Evolutionary conservation across 2,113 vertebrate genomes (phyloP).

Genomic region (Hirundichthys speculiger): DNA sequence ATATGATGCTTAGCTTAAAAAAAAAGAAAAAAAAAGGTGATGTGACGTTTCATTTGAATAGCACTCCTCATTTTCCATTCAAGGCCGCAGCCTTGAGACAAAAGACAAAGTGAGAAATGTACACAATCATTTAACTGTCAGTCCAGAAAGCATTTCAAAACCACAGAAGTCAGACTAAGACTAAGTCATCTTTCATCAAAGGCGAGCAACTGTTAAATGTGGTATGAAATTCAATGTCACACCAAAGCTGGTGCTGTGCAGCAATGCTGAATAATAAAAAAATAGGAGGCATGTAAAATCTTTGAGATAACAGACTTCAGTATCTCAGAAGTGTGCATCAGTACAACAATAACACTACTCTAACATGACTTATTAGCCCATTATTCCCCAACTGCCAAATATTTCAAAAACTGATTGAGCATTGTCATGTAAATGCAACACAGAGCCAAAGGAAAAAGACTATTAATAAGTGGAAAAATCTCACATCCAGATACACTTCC

Average conservation of each 20-base stretch:
- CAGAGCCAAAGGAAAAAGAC: constrained; percentile 13
- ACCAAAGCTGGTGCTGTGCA: constrained; percentile 29
- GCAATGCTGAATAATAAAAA: constrained; percentile 4
- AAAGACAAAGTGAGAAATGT: constrained; percentile 40
- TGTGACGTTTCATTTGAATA: constrained; percentile 50
- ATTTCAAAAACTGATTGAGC: constrained; percentile 1
- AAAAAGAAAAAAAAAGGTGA: constrained; percentile 26
- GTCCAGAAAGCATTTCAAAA: constrained; percentile 19
- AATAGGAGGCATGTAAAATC: constrained; percentile 22
- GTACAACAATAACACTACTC: background rate
- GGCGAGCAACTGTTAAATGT: constrained; percentile 67
- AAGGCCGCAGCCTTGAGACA: constrained; percentile 37
- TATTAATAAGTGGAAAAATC: constrained; percentile 24
- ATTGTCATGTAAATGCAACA: constrained; percentile 18
- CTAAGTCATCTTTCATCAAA: constrained; percentile 40
- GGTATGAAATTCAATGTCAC: constrained; percentile 67
- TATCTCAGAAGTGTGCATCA: too few relatives aligned
- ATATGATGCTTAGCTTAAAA: constrained; percentile 30
- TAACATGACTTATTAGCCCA: background rate
- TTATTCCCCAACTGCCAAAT: background rate
- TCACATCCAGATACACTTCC: constrained; percentile 17
- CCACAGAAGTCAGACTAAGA: constrained; percentile 9
- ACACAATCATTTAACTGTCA: constrained; percentile 60
- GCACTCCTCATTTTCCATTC: constrained; percentile 51
- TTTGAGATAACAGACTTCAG: background rate